phyloP scores from a whole-genome alignment of 2,797 vertebrate genomes.

The Eulemur mongoz region DNA sequence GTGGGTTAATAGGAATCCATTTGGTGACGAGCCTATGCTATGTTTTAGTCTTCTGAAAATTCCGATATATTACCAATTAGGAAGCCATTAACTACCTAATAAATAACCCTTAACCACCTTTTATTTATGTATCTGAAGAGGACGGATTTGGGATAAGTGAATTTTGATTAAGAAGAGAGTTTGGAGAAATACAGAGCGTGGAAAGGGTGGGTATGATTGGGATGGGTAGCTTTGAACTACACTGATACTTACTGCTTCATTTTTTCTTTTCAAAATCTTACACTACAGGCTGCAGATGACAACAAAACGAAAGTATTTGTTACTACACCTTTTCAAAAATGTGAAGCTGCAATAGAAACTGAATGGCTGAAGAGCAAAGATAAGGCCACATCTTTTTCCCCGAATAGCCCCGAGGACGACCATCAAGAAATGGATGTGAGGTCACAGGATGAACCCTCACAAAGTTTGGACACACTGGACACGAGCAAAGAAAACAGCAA shows the following conservation, averaged over 20 bases:
- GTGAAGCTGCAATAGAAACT: conserved; percentile 73
- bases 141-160: conserved; percentile 4
- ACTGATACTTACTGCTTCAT: background rate
- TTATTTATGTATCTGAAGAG: conserved; percentile 3
- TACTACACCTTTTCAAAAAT: conserved; percentile 82
- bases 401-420: conserved; percentile 44
- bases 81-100: background rate
- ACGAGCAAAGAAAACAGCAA: conserved; percentile 86
- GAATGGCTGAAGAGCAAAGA: conserved; percentile 78
- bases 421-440: conserved; percentile 64
- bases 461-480: conserved; percentile 77
- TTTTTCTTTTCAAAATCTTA: conserved; percentile 19
- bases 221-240: background rate
- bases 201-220: background rate
- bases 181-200: background rate
- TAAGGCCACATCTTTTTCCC: conserved; percentile 55
- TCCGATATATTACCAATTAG: background rate
- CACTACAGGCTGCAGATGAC: conserved; percentile 85
- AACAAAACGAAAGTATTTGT: conserved; percentile 82
- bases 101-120: background rate
- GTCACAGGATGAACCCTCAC: conserved; percentile 50
- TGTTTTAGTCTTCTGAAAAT: conserved; percentile 26
- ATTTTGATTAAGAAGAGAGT: conserved; percentile 13
- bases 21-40: background rate
- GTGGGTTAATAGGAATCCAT: background rate